Evolutionary conservation across 2,888 invertebrate genomes (phyloP).

Genomic region (Coelopa pilipes): DNA sequence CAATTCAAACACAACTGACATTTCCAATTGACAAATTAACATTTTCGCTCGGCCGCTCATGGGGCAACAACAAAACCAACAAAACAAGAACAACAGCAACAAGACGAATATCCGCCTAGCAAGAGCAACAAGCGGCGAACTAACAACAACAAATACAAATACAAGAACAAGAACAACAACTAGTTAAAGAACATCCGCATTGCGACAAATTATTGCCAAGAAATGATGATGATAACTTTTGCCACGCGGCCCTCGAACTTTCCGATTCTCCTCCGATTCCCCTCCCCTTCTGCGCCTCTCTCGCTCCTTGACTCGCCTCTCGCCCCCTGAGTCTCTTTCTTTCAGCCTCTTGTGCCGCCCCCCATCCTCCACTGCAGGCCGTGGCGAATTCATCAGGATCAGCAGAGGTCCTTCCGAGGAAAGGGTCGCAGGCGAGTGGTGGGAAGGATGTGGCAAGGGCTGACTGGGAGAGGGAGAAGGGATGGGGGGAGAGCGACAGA

Average conservation of each 20-base stretch:
- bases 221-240: conserved; percentile 28
- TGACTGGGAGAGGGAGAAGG: too few relatives aligned
- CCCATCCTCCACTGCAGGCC: too few relatives aligned
- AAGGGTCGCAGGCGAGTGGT: too few relatives aligned
- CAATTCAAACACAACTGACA: conserved; percentile 19
- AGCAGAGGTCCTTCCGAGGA: too few relatives aligned
- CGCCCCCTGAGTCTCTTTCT: too few relatives aligned
- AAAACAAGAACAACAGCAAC: conserved; percentile 12
- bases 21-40: conserved; percentile 31
- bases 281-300: too few relatives aligned
- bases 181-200: conserved; percentile 47
- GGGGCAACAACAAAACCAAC: conserved; percentile 13
- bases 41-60: conserved; percentile 4
- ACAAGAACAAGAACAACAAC: not conserved
- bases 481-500: not conserved
- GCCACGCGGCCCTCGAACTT: not conserved
- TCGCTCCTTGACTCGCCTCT: too few relatives aligned
- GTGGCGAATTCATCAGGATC: too few relatives aligned
- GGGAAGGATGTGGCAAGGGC: too few relatives aligned
- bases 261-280: too few relatives aligned
- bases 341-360: too few relatives aligned
- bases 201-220: conserved; percentile 52
- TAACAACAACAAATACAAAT: conserved; percentile 6
- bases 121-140: conserved; percentile 7
- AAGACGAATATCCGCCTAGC: not conserved